These are phyloP conservation scores for Parnassius mnemosyne DNA, from an alignment of 2,888 invertebrate species.

Conservation along the genomic window DNA sequence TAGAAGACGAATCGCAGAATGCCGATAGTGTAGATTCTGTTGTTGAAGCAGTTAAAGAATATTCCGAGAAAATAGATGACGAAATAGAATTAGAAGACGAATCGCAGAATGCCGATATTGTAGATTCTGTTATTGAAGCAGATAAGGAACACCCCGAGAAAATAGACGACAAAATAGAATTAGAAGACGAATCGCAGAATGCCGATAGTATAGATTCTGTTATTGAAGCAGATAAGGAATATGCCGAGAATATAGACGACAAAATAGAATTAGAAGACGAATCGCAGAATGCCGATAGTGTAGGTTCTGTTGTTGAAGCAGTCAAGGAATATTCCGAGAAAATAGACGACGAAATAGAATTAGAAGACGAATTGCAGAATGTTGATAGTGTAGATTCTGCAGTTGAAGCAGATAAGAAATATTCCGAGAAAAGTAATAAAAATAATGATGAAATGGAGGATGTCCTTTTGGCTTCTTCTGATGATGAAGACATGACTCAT, in stretches of 20 bases:
- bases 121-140: conserved; percentile 26
- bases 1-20: conserved; percentile 2
- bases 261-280: background rate
- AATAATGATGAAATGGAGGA: conserved; percentile 49
- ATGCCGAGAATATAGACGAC: no score
- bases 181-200: conserved; percentile 3
- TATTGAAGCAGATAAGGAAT: conserved; percentile 40
- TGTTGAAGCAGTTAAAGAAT: conserved; percentile 4
- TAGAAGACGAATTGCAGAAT: conserved; percentile 3
- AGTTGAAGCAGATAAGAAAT: conserved; percentile 5
- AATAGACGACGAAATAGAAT: background rate
- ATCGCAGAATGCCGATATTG: conserved; percentile 20
- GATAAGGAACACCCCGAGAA: no score
- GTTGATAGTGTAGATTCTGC: conserved; percentile 28
- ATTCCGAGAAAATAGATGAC: no score
- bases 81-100: background rate
- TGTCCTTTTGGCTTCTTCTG: conserved; percentile 56
- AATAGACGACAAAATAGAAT: background rate
- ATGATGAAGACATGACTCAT: conserved; percentile 42
- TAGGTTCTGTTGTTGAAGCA: conserved; percentile 26
- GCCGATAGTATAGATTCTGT: conserved; percentile 28
- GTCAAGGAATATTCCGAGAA: no score
- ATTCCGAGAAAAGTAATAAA: background rate
- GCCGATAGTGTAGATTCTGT: conserved; percentile 28
- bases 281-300: conserved; percentile 20